Conservation (phyloP, 2,113 vertebrate species). For the Malurus melanocephalus region DNA sequence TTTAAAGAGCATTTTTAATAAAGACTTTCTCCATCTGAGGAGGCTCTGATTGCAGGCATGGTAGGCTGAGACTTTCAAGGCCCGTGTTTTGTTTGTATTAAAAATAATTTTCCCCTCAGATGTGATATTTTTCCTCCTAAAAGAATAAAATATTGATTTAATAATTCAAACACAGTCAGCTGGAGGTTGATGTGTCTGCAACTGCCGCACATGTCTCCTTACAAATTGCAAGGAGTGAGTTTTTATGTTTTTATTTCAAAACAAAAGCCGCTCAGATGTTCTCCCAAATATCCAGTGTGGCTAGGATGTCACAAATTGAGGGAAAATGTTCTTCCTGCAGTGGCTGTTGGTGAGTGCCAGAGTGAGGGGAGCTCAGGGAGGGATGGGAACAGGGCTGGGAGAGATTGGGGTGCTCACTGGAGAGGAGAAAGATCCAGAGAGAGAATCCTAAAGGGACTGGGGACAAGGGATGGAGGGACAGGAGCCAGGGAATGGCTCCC, state of each 20-base stretch:
- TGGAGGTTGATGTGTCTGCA: background rate
- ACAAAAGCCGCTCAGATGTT: background rate
- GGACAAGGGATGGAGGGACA: too few species aligned
- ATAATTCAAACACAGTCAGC: background rate
- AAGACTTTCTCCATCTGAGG: background rate
- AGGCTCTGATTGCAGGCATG: background rate
- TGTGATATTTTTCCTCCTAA: background rate
- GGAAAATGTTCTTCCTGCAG: background rate
- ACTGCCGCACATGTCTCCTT: background rate
- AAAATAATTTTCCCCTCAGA: background rate
- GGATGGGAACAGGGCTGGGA: background rate
- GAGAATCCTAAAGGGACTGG: too few species aligned
- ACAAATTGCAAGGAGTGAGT: background rate
- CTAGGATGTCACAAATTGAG: rapidly evolving
- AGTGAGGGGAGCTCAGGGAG: rapidly evolving
- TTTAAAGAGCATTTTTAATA: conserved; percentile 51
- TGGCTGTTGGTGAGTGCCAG: rapidly evolving
- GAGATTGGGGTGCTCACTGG: too few species aligned
- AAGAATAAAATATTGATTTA: conserved; percentile 30
- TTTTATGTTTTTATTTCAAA: background rate
- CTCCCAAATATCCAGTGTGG: rapidly evolving
- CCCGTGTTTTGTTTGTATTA: conserved; percentile 2
- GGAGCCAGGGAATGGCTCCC: too few species aligned
- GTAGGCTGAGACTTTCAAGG: background rate
- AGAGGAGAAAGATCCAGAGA: too few species aligned